A percentile compares a stretch with the other conserved stretches of the same genome.
phyloP scores from a whole-genome alignment of 37 sponge, comb jelly and placozoan genomes.

The Halisarca cf. caerulea region DNA sequence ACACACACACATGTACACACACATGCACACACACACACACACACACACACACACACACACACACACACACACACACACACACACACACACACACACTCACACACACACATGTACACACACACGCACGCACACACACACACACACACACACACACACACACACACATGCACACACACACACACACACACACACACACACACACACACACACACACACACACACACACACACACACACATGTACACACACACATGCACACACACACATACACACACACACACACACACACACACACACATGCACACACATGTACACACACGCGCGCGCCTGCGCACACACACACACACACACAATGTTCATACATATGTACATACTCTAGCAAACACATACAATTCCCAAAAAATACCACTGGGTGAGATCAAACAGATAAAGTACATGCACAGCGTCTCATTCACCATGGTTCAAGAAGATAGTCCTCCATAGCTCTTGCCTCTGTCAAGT shows the following conservation, averaged over 20 bases:
- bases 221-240: slow-evolving; percentile 16
- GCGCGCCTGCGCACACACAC: not conserved
- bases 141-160: slow-evolving; percentile 16
- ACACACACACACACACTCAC: too few species aligned
- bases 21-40: not conserved
- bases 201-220: slow-evolving; percentile 19
- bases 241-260: too few species aligned
- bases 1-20: slow-evolving; percentile 26
- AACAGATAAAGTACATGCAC: not conserved
- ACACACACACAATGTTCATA: not conserved
- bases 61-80: too few species aligned
- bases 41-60: too few species aligned
- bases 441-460: slow-evolving; percentile 51
- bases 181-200: slow-evolving; percentile 9
- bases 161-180: not conserved
- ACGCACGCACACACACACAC: slow-evolving; percentile 20
- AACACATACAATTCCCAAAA: not conserved
- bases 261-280: not conserved
- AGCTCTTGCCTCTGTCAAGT: slow-evolving; percentile 70
- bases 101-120: not conserved
- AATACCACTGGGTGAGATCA: not conserved
- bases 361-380: not conserved
- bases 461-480: slow-evolving; percentile 82
- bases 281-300: slow-evolving; percentile 18
- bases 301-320: slow-evolving; percentile 6